phyloP scores from a whole-genome alignment of 2,888 invertebrate genomes.

The Sepioteuthis lessoniana region DNA sequence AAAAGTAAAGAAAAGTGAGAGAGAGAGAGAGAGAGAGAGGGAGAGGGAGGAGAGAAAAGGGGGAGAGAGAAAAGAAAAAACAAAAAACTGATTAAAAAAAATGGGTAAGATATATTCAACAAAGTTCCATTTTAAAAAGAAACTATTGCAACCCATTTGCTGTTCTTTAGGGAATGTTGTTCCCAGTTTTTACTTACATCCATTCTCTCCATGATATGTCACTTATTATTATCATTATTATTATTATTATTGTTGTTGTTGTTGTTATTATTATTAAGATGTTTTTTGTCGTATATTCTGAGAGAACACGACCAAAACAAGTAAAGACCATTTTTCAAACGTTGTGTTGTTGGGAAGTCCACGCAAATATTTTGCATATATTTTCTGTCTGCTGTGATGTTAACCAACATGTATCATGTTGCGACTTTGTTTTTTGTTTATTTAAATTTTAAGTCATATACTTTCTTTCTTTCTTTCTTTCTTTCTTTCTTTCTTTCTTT shows the following conservation, averaged over 20 bases:
- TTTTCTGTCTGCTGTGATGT: not conserved
- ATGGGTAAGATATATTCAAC: too few species aligned
- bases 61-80: too few species aligned
- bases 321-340: not conserved
- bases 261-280: too few species aligned
- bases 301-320: not conserved
- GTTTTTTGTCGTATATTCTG: not conserved
- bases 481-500: not conserved
- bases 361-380: not conserved
- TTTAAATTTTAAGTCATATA: not conserved
- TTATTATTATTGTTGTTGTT: too few species aligned
- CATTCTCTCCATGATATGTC: not conserved
- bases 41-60: too few species aligned
- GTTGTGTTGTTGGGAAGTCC: not conserved
- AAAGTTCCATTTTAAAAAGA: not conserved
- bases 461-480: not conserved
- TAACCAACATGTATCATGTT: not conserved
- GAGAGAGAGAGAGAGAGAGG: too few species aligned
- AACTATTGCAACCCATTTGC: not conserved
- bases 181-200: not conserved
- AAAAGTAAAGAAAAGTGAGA: not conserved
- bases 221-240: not conserved
- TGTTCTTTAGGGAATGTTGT: not conserved
- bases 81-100: too few species aligned
- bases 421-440: not conserved